A percentile compares a stretch with the other conserved stretches of the same genome.
Conservation (phyloP, 1,140 invertebrate genomes). For the Drosophila hydei region DNA sequence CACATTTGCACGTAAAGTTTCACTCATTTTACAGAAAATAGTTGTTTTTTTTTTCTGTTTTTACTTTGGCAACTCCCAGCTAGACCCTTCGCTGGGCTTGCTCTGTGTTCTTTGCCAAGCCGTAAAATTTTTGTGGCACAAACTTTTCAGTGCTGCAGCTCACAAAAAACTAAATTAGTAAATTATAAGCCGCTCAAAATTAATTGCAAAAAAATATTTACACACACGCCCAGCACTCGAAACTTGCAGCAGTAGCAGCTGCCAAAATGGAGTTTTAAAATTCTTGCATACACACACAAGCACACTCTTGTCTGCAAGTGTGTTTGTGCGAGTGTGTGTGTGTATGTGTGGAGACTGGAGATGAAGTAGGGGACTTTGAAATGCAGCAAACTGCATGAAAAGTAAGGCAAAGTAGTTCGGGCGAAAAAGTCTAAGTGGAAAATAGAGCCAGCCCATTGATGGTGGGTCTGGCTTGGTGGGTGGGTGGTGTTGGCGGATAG, state of each 20-base stretch:
- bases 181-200: slow-evolving; percentile 83
- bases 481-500: slow-evolving; percentile 42
- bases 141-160: slow-evolving; percentile 48
- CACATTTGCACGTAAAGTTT: slow-evolving; percentile 49
- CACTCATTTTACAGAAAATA: slow-evolving; percentile 24
- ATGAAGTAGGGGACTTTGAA: slow-evolving; percentile 11
- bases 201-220: slow-evolving; percentile 83
- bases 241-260: slow-evolving; percentile 58
- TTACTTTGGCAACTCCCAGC: neutral
- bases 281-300: slow-evolving; percentile 55
- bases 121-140: slow-evolving; percentile 60
- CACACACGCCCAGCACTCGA: slow-evolving; percentile 68
- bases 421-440: slow-evolving; percentile 10
- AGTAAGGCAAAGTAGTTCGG: slow-evolving; percentile 48
- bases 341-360: neutral
- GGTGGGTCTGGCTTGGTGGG: slow-evolving; percentile 13
- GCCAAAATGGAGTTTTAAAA: slow-evolving; percentile 79
- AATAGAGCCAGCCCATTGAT: slow-evolving; percentile 12
- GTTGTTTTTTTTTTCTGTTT: slow-evolving; percentile 14
- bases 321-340: slow-evolving; percentile 1
- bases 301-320: slow-evolving; percentile 6
- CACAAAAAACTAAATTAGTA: slow-evolving; percentile 76
- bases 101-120: slow-evolving; percentile 26
- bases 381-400: slow-evolving; percentile 50
- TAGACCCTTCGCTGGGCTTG: neutral